Conservation (phyloP, 1,140 invertebrate genomes). For the Drosophila willistoni region DNA sequence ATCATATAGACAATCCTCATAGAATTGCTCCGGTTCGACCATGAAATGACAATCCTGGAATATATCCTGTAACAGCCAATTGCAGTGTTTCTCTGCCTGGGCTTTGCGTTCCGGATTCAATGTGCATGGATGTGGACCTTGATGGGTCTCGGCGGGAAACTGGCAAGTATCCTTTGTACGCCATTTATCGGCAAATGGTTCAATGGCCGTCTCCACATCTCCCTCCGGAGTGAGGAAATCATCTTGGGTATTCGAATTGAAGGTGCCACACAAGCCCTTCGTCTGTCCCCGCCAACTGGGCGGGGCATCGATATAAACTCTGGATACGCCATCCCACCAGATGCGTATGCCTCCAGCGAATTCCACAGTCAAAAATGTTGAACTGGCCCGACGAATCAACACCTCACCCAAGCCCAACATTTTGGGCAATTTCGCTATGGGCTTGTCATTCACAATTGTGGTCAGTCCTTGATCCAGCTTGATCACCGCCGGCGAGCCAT, state of each 20-base stretch:
- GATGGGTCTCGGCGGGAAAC: slow-evolving; percentile 84
- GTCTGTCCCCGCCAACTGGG: slow-evolving; percentile 88
- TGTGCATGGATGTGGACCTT: slow-evolving; percentile 88
- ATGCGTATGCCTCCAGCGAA: slow-evolving; percentile 90
- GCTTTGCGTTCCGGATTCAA: slow-evolving; percentile 88
- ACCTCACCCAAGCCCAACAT: slow-evolving; percentile 85
- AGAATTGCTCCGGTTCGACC: slow-evolving; percentile 91
- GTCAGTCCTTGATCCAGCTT: slow-evolving; percentile 89
- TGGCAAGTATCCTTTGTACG: slow-evolving; percentile 90
- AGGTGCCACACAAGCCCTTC: slow-evolving; percentile 94
- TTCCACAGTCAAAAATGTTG: slow-evolving; percentile 88
- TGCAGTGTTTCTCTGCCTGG: slow-evolving; percentile 88
- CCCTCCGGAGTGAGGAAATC: slow-evolving; percentile 94
- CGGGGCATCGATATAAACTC: slow-evolving; percentile 92
- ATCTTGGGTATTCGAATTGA: slow-evolving; percentile 93
- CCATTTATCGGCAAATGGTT: slow-evolving; percentile 95
- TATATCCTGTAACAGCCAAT: slow-evolving; percentile 87
- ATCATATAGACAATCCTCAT: slow-evolving; percentile 93
- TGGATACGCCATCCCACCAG: slow-evolving; percentile 92
- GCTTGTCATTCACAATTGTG: slow-evolving; percentile 88
- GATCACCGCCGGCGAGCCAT: slow-evolving; percentile 84
- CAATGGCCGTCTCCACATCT: slow-evolving; percentile 89
- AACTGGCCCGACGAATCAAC: slow-evolving; percentile 88
- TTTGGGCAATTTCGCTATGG: slow-evolving; percentile 87
- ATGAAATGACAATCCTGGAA: slow-evolving; percentile 92